These are phyloP conservation scores for Entomyzon cyanotis DNA, from an alignment of 2,113 vertebrate species.

Conservation along the genomic window DNA sequence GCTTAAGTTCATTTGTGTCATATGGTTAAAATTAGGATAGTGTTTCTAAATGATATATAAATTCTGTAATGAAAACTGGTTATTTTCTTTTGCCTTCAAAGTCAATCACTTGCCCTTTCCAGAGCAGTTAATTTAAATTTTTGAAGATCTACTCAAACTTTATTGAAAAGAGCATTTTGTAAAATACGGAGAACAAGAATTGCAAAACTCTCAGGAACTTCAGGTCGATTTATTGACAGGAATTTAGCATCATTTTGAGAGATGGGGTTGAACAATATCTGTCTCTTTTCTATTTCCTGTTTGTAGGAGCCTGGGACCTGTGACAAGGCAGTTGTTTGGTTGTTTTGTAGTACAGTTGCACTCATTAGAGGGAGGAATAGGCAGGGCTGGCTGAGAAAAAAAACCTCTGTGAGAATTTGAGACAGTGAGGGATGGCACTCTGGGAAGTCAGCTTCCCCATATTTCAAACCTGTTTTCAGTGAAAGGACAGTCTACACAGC, in stretches of 20 bases:
- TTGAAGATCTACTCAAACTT: background rate
- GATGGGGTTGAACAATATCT: background rate
- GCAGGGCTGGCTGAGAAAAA: background rate
- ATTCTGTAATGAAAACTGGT: slow-evolving; percentile 49
- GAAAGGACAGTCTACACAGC: background rate
- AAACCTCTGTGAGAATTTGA: background rate
- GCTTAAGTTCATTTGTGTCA: background rate
- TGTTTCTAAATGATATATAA: slow-evolving; percentile 57
- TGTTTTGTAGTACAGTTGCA: background rate
- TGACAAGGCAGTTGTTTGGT: background rate
- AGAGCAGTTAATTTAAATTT: slow-evolving; percentile 11
- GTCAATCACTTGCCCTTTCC: background rate
- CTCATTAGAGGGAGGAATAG: background rate
- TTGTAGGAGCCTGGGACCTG: background rate
- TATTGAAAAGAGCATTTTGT: background rate
- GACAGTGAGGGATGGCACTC: background rate
- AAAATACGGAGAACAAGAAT: background rate
- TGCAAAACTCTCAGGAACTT: background rate
- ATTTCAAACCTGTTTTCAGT: background rate
- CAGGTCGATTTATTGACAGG: background rate
- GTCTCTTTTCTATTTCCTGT: background rate
- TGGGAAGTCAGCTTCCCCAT: background rate
- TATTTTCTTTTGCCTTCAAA: slow-evolving; percentile 37
- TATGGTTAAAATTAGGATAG: slow-evolving; percentile 54
- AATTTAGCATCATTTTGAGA: background rate